A percentile compares a stretch with the other conserved stretches of the same genome.
Evolutionary conservation across 2,888 invertebrate species (phyloP).

Genomic region (Axea sp.): DNA sequence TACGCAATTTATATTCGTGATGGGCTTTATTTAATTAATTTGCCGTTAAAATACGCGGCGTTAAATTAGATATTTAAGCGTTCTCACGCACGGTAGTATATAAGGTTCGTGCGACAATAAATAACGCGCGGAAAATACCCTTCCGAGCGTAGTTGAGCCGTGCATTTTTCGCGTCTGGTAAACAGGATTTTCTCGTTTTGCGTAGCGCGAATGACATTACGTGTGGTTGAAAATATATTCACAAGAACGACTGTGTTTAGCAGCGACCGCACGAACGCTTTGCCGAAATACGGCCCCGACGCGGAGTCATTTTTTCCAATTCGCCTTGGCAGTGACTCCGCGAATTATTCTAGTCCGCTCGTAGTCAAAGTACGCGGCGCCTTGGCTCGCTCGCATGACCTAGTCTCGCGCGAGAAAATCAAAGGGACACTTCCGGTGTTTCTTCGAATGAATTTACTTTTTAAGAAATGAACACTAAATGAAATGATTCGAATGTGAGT

Average conservation of each 20-base stretch:
- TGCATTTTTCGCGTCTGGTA: conserved; percentile 32
- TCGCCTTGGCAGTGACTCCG: conserved; percentile 70
- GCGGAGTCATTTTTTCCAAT: conserved; percentile 56
- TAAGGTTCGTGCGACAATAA: conserved; percentile 34
- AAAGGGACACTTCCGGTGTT: conserved; percentile 49
- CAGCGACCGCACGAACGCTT: conserved; percentile 9
- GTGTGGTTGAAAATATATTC: conserved; percentile 22
- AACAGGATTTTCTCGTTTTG: conserved; percentile 56
- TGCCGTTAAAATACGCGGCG: conserved; percentile 33
- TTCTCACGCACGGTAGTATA: conserved; percentile 28
- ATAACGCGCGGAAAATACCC: conserved; percentile 35
- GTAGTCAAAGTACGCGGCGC: conserved; percentile 29
- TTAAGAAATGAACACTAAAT: too few species aligned
- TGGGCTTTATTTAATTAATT: conserved; percentile 46
- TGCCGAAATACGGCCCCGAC: conserved; percentile 32
- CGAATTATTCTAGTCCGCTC: conserved; percentile 67
- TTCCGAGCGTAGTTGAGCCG: background rate
- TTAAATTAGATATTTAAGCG: conserved; percentile 28
- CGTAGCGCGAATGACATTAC: conserved; percentile 17
- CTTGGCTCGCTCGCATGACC: conserved; percentile 58
- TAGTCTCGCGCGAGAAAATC: conserved; percentile 43
- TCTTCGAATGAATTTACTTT: conserved; percentile 10
- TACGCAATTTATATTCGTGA: conserved; percentile 24
- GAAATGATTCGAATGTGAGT: too few species aligned
- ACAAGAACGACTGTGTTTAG: conserved; percentile 23